These are phyloP conservation scores for Ptilodon capucinus DNA, from an alignment of 2,888 invertebrate genomes.

Conservation along the genomic window DNA sequence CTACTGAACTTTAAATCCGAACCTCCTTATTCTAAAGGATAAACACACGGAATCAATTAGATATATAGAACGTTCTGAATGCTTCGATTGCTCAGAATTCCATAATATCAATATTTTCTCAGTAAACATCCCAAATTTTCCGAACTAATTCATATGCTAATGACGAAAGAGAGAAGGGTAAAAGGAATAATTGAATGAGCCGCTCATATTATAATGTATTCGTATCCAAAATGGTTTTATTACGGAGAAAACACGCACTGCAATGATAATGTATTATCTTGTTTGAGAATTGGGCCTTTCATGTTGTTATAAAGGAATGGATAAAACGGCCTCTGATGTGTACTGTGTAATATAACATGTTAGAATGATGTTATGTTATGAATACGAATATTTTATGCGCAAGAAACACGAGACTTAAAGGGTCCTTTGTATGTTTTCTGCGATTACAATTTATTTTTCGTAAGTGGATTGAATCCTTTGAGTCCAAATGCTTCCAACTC, in stretches of 20 bases:
- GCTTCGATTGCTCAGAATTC: conserved; percentile 6
- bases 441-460: conserved; percentile 21
- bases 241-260: conserved; percentile 68
- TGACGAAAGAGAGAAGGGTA: conserved; percentile 18
- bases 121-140: conserved; percentile 17
- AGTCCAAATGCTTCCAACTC: conserved; percentile 11
- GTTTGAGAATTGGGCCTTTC: conserved; percentile 56
- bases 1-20: no score
- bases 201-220: conserved; percentile 17
- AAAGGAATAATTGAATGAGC: conserved; percentile 31
- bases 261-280: conserved; percentile 51
- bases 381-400: conserved; percentile 39
- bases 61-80: not conserved
- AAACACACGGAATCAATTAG: not conserved
- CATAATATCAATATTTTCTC: conserved; percentile 16
- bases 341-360: conserved; percentile 49
- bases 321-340: conserved; percentile 42
- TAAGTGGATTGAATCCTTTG: conserved; percentile 32
- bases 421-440: conserved; percentile 22
- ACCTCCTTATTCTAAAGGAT: no score
- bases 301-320: conserved; percentile 53
- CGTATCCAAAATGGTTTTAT: conserved; percentile 64
- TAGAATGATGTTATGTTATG: conserved; percentile 40
- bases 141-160: conserved; percentile 28
- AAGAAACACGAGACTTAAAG: conserved; percentile 15